Base-by-base conservation (phyloP, 1,140 invertebrate species). In the Agrypnia vestita region DNA sequence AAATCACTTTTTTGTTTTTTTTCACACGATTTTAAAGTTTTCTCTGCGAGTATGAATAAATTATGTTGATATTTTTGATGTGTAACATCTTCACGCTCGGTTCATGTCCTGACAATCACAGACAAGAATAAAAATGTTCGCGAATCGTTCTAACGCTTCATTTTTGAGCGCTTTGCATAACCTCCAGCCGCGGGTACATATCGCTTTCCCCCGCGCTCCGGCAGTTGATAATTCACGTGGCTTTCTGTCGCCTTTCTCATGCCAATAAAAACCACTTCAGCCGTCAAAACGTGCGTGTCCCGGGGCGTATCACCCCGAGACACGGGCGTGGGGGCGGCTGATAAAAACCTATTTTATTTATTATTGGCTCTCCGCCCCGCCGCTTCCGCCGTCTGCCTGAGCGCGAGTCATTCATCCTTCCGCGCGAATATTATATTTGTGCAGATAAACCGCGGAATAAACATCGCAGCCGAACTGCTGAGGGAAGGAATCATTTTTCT, bases 341-440 rank as follows among this genome's bases (percentile, higher is more conserved):
- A 83, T 83, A 83, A 83, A 80, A 80, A 83, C 82, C 76, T 83
- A 79, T 79, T 83, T 83, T 83, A 83, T 83, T 83, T 83, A 83
- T 83, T 83, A 82, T 82, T 82, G 81, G 80, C 73, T 81, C 78
- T 81, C 49, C 35, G 47, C 21, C 47, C 71, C 77, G 55, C 53
- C 53, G 46, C 56, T 80, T 59, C 74, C 79, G 46, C 55, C 62
- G 69, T 53, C 73, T 71, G 55, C 67, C 74, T 44, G 25, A 53
- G n/a, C 69, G 71, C 78, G 76, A 80, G 79, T 83, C 82, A 83
- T 83, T 83, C 82, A 83, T 83, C 82, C 75, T 72, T 75, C 62
- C 74, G 73, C 78, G 81, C 51, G 79, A 78, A 83, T 83, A 83
- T 83, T 83, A 83, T 83, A 82, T 83, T 83, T 83, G 82, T 78